A percentile compares a stretch with the other conserved stretches of the same genome.
Conservation (phyloP, 53 echinoderm and acorn worm species). For the Actinopyga echinites region DNA sequence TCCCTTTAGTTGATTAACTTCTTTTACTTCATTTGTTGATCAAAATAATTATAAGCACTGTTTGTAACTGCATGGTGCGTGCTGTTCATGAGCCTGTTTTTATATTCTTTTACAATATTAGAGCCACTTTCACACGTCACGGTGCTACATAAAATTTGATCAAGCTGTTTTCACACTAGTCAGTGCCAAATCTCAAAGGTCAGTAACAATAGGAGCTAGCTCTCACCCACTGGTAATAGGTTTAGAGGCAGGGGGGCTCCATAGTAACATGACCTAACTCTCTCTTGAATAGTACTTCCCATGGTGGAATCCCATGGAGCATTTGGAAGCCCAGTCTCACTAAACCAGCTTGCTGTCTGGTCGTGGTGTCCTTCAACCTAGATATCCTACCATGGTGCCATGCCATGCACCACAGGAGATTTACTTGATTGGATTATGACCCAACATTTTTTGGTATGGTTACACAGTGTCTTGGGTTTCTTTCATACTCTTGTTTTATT, state of each 20-base stretch:
- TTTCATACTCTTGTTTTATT: too few relatives aligned
- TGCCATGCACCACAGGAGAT: constrained; percentile 22
- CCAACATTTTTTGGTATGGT: not conserved
- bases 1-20: too few relatives aligned
- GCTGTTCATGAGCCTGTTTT: too few relatives aligned
- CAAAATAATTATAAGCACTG: too few relatives aligned
- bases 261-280: constrained; percentile 8
- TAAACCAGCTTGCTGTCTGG: constrained; percentile 18
- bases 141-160: not conserved
- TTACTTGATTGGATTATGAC: constrained; percentile 1
- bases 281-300: not conserved
- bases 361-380: not conserved
- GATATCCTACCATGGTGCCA: constrained; percentile 24
- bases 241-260: constrained; percentile 18
- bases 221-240: constrained; percentile 20
- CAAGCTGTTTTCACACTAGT: constrained; percentile 12
- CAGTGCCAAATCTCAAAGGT: constrained; percentile 17
- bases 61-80: too few relatives aligned
- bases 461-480: not conserved
- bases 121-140: not conserved
- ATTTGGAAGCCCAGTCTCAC: constrained; percentile 16
- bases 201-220: not conserved
- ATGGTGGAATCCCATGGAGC: constrained; percentile 10
- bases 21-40: too few relatives aligned
- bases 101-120: too few relatives aligned